A percentile compares a stretch with the other conserved stretches of the same genome.
phyloP scores from a whole-genome alignment of 2,797 vertebrate genomes.

The Gallirallus australis region DNA sequence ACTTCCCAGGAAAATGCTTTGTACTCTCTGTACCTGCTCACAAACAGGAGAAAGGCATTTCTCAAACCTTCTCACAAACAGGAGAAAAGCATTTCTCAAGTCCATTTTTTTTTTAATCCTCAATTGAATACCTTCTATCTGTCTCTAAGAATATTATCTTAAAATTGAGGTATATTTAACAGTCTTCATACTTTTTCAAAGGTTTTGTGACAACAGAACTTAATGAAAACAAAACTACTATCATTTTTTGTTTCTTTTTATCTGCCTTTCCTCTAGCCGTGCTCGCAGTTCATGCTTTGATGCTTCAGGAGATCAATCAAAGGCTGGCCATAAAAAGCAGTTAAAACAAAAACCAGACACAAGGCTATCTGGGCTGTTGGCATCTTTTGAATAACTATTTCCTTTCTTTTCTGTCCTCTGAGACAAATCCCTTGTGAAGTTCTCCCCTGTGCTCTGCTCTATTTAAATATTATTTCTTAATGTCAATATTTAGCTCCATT shows the following conservation, averaged over 20 bases:
- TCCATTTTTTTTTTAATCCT: not conserved
- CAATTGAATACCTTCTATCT: not conserved
- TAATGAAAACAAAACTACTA: conserved; percentile 20
- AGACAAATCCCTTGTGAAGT: not conserved
- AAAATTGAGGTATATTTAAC: not conserved
- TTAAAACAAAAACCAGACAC: not conserved
- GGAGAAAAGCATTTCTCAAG: not conserved
- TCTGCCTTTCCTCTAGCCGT: not conserved
- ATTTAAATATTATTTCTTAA: not conserved
- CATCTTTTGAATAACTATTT: not conserved
- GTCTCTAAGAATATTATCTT: not conserved
- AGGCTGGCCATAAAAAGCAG: not conserved
- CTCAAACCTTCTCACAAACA: not conserved
- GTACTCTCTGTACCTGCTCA: not conserved
- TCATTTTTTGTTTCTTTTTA: conserved; percentile 3
- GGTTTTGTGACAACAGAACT: not conserved
- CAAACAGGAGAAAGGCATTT: not conserved
- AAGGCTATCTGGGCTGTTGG: not conserved
- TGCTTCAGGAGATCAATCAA: conserved; percentile 6
- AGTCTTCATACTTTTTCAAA: not conserved
- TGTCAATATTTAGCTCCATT: conserved; percentile 15
- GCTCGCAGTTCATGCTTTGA: conserved; percentile 3
- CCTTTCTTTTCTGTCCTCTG: not conserved
- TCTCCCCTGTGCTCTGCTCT: not conserved
- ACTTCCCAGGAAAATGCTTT: not conserved